A percentile compares a stretch with the other conserved stretches of the same genome.
Evolutionary conservation across 2,113 vertebrate genomes (phyloP).

Genomic region (Falco punctatus): DNA sequence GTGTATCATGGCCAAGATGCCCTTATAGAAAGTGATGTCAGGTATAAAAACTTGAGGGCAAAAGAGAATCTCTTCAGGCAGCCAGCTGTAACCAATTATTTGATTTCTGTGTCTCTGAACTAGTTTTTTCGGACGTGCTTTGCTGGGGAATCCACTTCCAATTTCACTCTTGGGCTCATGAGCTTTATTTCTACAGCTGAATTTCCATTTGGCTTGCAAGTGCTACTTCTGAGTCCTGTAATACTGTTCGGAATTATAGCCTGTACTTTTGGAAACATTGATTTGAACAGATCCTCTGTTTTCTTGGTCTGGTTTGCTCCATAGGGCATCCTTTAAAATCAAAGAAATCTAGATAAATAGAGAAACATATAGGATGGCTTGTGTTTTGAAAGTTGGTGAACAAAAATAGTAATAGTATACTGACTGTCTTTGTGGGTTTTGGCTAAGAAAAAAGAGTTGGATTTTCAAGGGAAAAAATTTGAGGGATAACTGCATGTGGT

Average conservation of each 20-base stretch:
- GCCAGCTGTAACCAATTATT: background rate
- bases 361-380: background rate
- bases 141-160: background rate
- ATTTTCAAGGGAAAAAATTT: background rate
- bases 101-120: background rate
- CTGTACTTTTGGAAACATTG: background rate
- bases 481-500: background rate
- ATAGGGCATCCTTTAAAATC: background rate
- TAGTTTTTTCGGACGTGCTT: background rate
- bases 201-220: constrained; percentile 27
- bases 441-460: background rate
- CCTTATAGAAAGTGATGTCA: background rate
- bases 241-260: background rate
- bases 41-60: background rate
- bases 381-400: background rate
- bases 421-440: constrained; percentile 27
- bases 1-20: background rate
- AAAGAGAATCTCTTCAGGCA: background rate
- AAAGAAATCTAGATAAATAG: background rate
- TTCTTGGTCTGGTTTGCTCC: background rate
- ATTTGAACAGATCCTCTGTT: constrained; percentile 8
- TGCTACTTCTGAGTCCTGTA: background rate
- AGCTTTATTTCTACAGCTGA: constrained; percentile 22
- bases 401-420: constrained; percentile 23
- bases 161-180: background rate